These are phyloP conservation scores for Cyclophora albipunctata DNA, from an alignment of 2,888 invertebrate genomes.

Conservation along the genomic window DNA sequence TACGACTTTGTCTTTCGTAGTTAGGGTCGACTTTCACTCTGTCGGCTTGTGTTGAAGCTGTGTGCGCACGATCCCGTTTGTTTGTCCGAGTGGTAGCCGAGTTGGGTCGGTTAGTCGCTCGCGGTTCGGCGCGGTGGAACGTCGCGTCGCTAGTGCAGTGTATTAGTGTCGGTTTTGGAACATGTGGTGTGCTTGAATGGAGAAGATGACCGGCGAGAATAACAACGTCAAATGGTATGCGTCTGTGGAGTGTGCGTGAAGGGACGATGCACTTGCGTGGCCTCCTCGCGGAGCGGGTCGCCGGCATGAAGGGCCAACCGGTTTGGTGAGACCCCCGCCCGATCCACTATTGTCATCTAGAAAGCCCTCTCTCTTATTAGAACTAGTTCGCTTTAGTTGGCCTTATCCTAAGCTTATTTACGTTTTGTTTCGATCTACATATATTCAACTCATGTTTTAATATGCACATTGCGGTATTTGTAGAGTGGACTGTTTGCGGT, in stretches of 20 bases:
- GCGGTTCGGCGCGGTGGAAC: slow-evolving; percentile 32
- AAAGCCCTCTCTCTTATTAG: slow-evolving; percentile 25
- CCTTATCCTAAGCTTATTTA: slow-evolving; percentile 9
- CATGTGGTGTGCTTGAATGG: slow-evolving; percentile 54
- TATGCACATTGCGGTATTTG: not conserved
- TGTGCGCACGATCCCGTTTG: slow-evolving; percentile 51
- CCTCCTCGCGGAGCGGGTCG: slow-evolving; percentile 46
- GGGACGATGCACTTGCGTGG: slow-evolving; percentile 56
- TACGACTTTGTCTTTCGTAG: slow-evolving; percentile 11
- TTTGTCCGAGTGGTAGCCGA: slow-evolving; percentile 36
- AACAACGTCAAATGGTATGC: slow-evolving; percentile 58
- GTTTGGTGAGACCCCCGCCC: slow-evolving; percentile 67
- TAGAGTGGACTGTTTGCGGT: not conserved
- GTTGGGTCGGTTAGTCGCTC: slow-evolving; percentile 40
- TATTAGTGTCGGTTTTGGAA: slow-evolving; percentile 39
- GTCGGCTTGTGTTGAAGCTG: slow-evolving; percentile 30
- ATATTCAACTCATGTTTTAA: not conserved
- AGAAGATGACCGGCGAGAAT: slow-evolving; percentile 62
- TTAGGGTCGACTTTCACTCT: slow-evolving; percentile 32
- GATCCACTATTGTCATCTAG: slow-evolving; percentile 35
- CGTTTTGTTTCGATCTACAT: slow-evolving; percentile 16
- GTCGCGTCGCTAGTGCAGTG: slow-evolving; percentile 28
- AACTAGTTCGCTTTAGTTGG: slow-evolving; percentile 4
- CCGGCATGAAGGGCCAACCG: slow-evolving; percentile 72
- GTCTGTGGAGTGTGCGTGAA: slow-evolving; percentile 49